These are phyloP conservation scores for Chaitophorus viminalis DNA, from an alignment of 2,888 invertebrate species.

Conservation along the genomic window DNA sequence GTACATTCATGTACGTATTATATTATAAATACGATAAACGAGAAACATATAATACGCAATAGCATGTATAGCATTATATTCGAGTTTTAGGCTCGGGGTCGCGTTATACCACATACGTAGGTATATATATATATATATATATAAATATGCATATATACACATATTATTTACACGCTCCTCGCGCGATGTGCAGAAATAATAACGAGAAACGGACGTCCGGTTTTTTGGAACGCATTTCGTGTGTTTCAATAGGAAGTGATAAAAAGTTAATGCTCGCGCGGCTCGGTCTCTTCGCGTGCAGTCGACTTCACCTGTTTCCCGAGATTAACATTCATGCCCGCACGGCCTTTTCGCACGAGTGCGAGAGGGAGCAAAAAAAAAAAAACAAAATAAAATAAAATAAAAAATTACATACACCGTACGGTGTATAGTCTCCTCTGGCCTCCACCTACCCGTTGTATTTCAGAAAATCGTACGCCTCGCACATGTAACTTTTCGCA, in stretches of 20 bases:
- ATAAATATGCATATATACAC: no score
- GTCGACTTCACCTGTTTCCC: not conserved
- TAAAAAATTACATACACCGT: not conserved
- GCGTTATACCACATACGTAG: no score
- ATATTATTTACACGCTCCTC: not conserved
- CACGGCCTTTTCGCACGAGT: not conserved
- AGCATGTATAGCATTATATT: no score
- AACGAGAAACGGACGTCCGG: constrained; percentile 19
- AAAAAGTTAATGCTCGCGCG: not conserved
- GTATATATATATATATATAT: no score
- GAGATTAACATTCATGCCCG: constrained; percentile 34
- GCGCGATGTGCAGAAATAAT: not conserved
- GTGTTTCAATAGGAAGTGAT: constrained; percentile 21
- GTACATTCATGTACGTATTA: no score
- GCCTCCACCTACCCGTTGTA: not conserved
- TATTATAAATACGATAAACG: no score
- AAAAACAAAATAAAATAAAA: constrained; percentile 13
- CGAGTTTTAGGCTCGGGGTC: no score
- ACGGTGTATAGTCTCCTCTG: not conserved
- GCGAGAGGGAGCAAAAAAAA: not conserved
- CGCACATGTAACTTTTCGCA: not conserved
- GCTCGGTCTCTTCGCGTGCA: not conserved
- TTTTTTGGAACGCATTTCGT: not conserved
- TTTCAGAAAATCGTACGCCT: constrained; percentile 21
- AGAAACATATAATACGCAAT: no score